phyloP scores from a whole-genome alignment of 2,113 vertebrate species.

The Chamaetylas fuelleborni region DNA sequence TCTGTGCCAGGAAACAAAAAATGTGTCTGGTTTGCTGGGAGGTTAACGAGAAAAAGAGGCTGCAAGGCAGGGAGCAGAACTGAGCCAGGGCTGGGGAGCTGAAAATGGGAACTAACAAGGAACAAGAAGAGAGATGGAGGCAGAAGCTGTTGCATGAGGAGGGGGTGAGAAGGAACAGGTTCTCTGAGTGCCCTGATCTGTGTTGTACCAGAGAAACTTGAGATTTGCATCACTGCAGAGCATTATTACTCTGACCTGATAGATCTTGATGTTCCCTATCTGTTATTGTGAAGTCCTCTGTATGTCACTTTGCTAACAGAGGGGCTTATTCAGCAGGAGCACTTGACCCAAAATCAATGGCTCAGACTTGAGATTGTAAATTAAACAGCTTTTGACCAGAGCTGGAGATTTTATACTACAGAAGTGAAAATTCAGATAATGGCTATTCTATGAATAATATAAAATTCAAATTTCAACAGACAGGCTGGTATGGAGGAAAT shows the following conservation, averaged over 20 bases:
- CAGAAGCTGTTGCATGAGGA: background rate
- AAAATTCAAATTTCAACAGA: conserved; percentile 27
- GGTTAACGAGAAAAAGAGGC: background rate
- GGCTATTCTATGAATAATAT: conserved; percentile 68
- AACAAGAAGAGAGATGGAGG: background rate
- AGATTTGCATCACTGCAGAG: conserved; percentile 26
- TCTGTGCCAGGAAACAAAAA: background rate
- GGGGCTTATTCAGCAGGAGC: conserved; percentile 78
- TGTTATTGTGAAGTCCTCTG: conserved; percentile 66
- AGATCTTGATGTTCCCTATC: conserved; percentile 63
- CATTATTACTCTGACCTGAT: conserved; percentile 61
- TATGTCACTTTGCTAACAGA: conserved; percentile 65
- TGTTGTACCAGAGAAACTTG: background rate
- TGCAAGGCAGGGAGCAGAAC: background rate
- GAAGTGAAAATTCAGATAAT: conserved; percentile 66
- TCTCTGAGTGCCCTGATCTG: background rate
- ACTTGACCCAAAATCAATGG: conserved; percentile 78
- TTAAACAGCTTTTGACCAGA: conserved; percentile 76
- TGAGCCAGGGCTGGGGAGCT: background rate
- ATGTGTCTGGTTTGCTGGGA: background rate
- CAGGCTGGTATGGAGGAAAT: background rate
- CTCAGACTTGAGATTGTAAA: conserved; percentile 69
- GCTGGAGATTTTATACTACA: conserved; percentile 69
- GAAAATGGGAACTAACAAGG: background rate
- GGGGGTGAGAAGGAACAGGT: background rate